phyloP scores from a whole-genome alignment of 2,888 invertebrate genomes.

The Oscheius sp. region DNA sequence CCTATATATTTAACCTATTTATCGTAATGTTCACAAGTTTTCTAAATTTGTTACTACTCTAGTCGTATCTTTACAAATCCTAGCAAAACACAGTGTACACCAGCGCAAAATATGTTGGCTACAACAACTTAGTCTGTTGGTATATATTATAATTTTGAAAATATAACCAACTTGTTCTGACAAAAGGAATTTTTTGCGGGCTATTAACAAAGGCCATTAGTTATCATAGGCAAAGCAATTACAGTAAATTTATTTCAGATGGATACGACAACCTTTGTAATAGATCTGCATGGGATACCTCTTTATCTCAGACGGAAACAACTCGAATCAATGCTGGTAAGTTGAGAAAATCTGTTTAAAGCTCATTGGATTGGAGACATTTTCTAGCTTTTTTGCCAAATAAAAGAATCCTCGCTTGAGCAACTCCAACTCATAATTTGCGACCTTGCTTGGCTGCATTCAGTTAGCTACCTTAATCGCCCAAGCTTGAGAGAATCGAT shows the following conservation, averaged over 20 bases:
- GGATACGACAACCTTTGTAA: constrained; percentile 27
- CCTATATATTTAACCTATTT: no score
- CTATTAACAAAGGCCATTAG: no score
- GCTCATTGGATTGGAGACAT: background rate
- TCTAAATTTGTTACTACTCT: no score
- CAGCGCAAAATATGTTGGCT: no score
- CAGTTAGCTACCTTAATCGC: constrained; percentile 29
- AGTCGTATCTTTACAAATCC: no score
- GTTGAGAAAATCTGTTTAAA: background rate
- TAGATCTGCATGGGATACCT: constrained; percentile 25
- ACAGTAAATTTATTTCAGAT: constrained; percentile 31
- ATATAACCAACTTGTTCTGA: no score
- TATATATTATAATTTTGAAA: no score
- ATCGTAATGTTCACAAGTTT: no score
- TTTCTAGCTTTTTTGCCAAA: background rate
- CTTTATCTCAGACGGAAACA: constrained; percentile 17
- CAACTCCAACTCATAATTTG: constrained; percentile 7
- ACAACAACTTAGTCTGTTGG: no score
- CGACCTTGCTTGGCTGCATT: constrained; percentile 14
- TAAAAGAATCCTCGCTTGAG: background rate
- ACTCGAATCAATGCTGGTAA: constrained; percentile 28
- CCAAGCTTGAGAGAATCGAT: constrained; percentile 28
- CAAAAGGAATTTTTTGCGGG: no score
- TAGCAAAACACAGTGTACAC: no score
- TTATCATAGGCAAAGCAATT: no score